Conservation (phyloP, 1,140 invertebrate species). For the Melipona quadrifasciata region DNA sequence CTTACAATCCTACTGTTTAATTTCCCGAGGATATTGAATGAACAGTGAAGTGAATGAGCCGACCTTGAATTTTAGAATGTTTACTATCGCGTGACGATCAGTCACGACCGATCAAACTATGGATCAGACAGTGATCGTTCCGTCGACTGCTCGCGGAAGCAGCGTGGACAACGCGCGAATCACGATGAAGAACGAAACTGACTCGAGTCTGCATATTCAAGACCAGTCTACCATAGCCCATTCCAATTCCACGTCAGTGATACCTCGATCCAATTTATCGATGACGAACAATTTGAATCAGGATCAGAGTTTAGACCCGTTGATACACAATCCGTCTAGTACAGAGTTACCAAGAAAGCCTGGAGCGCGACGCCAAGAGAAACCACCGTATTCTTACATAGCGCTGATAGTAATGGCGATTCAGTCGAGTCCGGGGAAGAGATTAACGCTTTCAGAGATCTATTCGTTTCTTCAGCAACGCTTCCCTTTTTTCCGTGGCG, state of each 20-base stretch:
- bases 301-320: constrained; percentile 59
- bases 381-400: constrained; percentile 98
- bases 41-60: neutral
- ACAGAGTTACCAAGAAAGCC: constrained; percentile 75
- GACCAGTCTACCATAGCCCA: constrained; percentile 44
- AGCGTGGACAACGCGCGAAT: constrained; percentile 34
- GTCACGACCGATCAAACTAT: constrained; percentile 22
- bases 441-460: constrained; percentile 94
- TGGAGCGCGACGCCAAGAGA: constrained; percentile 91
- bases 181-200: constrained; percentile 72
- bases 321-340: constrained; percentile 54
- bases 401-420: constrained; percentile 99
- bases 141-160: constrained; percentile 40
- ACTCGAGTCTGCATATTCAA: constrained; percentile 59
- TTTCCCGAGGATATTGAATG: no score
- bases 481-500: constrained; percentile 96
- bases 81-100: constrained; percentile 20
- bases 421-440: constrained; percentile 92
- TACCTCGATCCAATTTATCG: constrained; percentile 31
- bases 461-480: constrained; percentile 92
- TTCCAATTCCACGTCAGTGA: constrained; percentile 22
- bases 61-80: constrained; percentile 21
- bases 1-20: no score
- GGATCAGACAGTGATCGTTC: constrained; percentile 62
- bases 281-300: constrained; percentile 47